Base-by-base conservation (phyloP, 2,797 vertebrate species). In the Tenualosa ilisha region DNA sequence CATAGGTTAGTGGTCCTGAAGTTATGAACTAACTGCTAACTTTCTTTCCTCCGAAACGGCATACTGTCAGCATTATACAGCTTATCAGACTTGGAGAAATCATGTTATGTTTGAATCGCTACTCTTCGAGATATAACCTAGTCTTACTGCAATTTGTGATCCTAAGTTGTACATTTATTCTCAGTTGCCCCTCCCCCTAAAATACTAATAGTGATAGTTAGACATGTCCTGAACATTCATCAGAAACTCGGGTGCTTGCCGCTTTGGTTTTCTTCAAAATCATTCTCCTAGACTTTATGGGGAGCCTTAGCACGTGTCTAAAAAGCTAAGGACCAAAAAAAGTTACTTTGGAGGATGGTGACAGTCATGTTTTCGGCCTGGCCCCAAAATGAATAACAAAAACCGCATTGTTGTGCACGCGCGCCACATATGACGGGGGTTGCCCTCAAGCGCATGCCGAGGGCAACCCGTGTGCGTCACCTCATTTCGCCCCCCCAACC, bases 301-400 rank as follows among this genome's bases (percentile, higher is more conserved):
- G 72, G 37, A 79, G 37, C 37, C 72, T 46, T 17, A 79, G 72
- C 72, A 79, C 72, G 72, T 79, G 72, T 79, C 72, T 46, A 22
- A 79, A 79, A 75, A 11, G 37, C 40, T 9, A 72, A 37, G 15
- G 53, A 49, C 24, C 26, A 43, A 40, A 63, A 59, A 72, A 79
- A 46, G 37, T 79, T 79, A 37, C 17, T 22, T 79, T 46, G 72
- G 37, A 79, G 40, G 72, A 79, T 17, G 72, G 72, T 20, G 15
- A 46, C 15, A 79, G 72, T 79, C 72, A 79, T 79, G 72, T 20
- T 79, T 46, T 85, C 82, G 81, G 26, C 63, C 85, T 61, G 68
- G 24, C 72, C 72, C 72, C 72, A 84, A 85, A 87, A 89, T 89
- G 91, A 89, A 91, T 87, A 86, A 89, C 88, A 92, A 92, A 87